Percentiles rank a stretch among this genome's conserved stretches.
phyloP scores from a whole-genome alignment of 2,113 vertebrate species.

The Syngnathus scovelli region DNA sequence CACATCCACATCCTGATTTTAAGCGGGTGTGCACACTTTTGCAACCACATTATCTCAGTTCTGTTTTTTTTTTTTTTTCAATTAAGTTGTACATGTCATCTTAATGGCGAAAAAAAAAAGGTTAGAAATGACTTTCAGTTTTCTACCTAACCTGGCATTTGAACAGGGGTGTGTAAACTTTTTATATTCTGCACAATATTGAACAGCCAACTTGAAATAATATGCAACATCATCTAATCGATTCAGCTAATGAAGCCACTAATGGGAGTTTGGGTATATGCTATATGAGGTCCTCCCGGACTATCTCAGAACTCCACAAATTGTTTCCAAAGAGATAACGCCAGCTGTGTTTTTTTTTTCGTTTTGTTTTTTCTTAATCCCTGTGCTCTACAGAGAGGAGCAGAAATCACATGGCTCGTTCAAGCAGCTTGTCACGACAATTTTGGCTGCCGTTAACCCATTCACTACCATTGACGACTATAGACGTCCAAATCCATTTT shows the following conservation, averaged over 20 bases:
- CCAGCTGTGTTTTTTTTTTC: constrained; percentile 13
- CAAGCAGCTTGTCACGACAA: constrained; percentile 47
- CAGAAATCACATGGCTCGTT: constrained; percentile 53
- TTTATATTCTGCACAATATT: too few relatives aligned
- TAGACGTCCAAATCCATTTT: too few relatives aligned
- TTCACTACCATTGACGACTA: too few relatives aligned
- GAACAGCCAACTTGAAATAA: neutral
- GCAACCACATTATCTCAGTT: neutral
- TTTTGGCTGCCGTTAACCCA: constrained; percentile 38
- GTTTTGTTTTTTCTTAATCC: constrained; percentile 49
- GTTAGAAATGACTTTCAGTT: neutral
- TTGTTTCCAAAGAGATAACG: constrained; percentile 52
- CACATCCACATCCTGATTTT: neutral
- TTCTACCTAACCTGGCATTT: neutral
- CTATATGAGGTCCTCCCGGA: constrained; percentile 10
- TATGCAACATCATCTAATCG: neutral
- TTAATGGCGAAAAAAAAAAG: too few relatives aligned
- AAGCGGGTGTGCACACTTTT: neutral
- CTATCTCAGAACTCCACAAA: constrained; percentile 36
- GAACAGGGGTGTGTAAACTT: too few relatives aligned
- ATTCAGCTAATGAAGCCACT: neutral
- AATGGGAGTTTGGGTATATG: neutral
- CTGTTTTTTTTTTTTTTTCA: too few relatives aligned
- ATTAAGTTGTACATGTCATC: too few relatives aligned
- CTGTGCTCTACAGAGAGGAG: constrained; percentile 30